phyloP scores from a whole-genome alignment of 1,140 invertebrate genomes.

The Eufriesea mexicana region DNA sequence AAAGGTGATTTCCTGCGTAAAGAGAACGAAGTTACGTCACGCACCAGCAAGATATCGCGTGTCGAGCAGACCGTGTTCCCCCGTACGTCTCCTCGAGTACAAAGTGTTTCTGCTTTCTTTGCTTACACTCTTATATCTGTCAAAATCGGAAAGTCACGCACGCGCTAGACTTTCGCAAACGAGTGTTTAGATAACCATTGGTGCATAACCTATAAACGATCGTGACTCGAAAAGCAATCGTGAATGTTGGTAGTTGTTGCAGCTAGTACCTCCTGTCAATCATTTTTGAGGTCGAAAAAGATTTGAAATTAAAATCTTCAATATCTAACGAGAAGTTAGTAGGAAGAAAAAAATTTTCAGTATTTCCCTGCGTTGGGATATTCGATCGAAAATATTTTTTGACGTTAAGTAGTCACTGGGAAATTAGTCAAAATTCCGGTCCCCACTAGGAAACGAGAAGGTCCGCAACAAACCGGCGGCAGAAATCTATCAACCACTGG shows the following conservation, averaged over 20 bases:
- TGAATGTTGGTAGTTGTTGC: constrained; percentile 66
- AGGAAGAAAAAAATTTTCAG: not conserved
- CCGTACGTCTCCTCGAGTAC: constrained; percentile 56
- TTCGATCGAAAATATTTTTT: constrained; percentile 54
- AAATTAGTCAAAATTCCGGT: constrained; percentile 85
- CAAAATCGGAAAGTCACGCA: constrained; percentile 52
- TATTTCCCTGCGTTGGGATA: constrained; percentile 29
- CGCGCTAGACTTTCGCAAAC: constrained; percentile 40
- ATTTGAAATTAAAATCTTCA: constrained; percentile 10
- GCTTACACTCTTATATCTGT: constrained; percentile 36
- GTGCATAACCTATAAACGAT: constrained; percentile 72
- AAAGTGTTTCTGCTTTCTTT: constrained; percentile 50
- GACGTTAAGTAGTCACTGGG: constrained; percentile 64
- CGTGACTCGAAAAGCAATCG: constrained; percentile 55
- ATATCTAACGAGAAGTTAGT: constrained; percentile 20
- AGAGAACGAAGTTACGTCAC: constrained; percentile 67
- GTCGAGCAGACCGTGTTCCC: constrained; percentile 47
- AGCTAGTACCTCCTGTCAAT: constrained; percentile 23
- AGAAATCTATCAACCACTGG: constrained; percentile 77
- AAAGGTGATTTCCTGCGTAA: constrained; percentile 29
- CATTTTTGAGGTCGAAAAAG: constrained; percentile 1
- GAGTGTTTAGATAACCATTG: constrained; percentile 35
- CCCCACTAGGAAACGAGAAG: constrained; percentile 83
- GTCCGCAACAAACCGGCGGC: constrained; percentile 82
- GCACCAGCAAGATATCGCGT: constrained; percentile 61